Percentiles rank a stretch among this genome's conserved stretches.
Conservation (phyloP, 2,113 vertebrate species). For the Ctenomys sociabilis region DNA sequence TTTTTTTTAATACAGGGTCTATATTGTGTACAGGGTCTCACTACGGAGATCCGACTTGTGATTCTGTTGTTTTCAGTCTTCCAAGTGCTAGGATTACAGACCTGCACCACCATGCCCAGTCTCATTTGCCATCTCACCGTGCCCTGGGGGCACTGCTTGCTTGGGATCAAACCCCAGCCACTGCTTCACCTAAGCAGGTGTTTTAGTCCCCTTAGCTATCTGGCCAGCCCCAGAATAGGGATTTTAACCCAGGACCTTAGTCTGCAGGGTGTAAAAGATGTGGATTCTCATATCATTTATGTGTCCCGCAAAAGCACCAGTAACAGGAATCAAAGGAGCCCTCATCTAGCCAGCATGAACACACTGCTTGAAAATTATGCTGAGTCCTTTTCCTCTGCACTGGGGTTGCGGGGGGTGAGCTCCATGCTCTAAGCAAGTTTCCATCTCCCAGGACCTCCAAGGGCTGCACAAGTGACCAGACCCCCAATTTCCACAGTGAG, state of each 20-base stretch:
- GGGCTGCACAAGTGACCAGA: neutral
- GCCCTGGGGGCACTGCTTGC: no score
- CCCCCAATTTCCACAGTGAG: neutral
- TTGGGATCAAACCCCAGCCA: no score
- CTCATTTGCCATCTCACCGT: no score
- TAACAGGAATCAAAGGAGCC: neutral
- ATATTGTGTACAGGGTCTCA: no score
- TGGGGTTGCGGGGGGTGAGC: rapidly evolving
- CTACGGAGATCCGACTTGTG: no score
- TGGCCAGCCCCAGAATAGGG: neutral
- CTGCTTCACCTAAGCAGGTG: no score
- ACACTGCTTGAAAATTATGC: neutral
- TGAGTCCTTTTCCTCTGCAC: neutral
- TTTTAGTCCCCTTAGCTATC: no score
- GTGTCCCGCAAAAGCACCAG: neutral
- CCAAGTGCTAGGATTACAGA: no score
- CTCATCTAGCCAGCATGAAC: neutral
- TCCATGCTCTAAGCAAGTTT: no score
- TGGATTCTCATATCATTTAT: neutral
- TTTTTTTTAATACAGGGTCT: no score
- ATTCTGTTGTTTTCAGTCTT: no score
- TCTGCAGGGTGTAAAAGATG: neutral
- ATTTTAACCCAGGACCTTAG: neutral
- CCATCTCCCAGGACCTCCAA: neutral
- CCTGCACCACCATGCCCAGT: no score